Percentiles rank a stretch among this genome's conserved stretches.
These are phyloP conservation scores for Pilophorus perplexus DNA, from an alignment of 2,888 invertebrate genomes.

Conservation along the genomic window DNA sequence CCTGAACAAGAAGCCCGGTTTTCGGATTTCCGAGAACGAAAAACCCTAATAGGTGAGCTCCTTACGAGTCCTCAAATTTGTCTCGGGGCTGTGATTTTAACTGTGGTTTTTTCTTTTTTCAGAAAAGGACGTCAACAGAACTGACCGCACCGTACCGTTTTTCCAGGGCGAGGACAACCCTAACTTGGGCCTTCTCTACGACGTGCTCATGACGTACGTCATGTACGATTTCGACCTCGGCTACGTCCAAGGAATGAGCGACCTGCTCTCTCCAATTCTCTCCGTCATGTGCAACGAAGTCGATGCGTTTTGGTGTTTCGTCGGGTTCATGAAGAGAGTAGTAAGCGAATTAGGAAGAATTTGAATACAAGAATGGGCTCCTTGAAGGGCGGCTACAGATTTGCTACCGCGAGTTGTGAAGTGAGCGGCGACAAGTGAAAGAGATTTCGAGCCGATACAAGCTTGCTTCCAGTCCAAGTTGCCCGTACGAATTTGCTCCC, in stretches of 20 bases:
- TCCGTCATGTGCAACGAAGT: conserved; percentile 87
- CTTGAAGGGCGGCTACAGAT: neutral
- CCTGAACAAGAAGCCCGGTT: conserved; percentile 84
- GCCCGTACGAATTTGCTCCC: too few species aligned
- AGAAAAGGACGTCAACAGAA: conserved; percentile 96
- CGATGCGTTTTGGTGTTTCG: conserved; percentile 98
- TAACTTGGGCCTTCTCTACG: conserved; percentile 78
- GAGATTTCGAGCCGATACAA: too few species aligned
- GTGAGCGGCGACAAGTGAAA: too few species aligned
- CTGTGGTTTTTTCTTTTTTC: too few species aligned
- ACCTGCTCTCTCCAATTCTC: conserved; percentile 88
- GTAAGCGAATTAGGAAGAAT: conserved; percentile 60
- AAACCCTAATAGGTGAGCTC: conserved; percentile 75
- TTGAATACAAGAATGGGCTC: neutral
- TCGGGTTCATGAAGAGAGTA: conserved; percentile 94
- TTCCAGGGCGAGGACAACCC: conserved; percentile 92
- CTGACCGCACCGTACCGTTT: conserved; percentile 85
- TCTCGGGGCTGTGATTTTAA: neutral
- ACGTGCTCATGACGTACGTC: conserved; percentile 95
- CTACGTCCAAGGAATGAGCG: conserved; percentile 97
- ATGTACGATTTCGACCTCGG: conserved; percentile 99
- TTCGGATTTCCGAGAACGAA: conserved; percentile 81
- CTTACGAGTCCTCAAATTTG: too few species aligned
- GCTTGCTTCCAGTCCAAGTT: too few species aligned
- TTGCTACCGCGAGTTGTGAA: neutral